phyloP scores from a whole-genome alignment of 2,888 invertebrate species.

The Eupelmus urozonus region DNA sequence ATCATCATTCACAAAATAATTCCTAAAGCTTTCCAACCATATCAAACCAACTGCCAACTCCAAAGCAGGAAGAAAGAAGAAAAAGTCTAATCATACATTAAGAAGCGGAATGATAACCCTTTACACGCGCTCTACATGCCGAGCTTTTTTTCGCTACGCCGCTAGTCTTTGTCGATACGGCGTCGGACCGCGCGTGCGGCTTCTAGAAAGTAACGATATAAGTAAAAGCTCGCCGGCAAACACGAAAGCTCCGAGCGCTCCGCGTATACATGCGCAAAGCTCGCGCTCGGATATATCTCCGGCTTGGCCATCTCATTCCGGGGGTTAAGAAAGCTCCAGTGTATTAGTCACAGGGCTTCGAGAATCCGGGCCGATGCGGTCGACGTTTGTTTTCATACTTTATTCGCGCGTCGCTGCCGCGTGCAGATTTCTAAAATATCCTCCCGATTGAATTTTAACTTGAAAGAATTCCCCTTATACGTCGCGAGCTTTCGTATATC shows the following conservation, averaged over 20 bases:
- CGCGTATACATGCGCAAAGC: slow-evolving; percentile 61
- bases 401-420: slow-evolving; percentile 8
- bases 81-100: slow-evolving; percentile 19
- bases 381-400: slow-evolving; percentile 17
- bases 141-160: slow-evolving; percentile 32
- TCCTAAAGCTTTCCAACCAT: no score
- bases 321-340: no score
- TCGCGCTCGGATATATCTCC: no score
- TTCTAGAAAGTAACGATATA: slow-evolving; percentile 57
- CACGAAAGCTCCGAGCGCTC: slow-evolving; percentile 61
- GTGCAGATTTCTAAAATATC: slow-evolving; percentile 9
- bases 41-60: no score
- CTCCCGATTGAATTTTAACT: slow-evolving; percentile 37
- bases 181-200: slow-evolving; percentile 56
- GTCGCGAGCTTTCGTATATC: neutral
- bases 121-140: slow-evolving; percentile 15
- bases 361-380: neutral
- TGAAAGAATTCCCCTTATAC: slow-evolving; percentile 8
- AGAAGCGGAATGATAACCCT: slow-evolving; percentile 23
- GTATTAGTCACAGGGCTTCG: no score
- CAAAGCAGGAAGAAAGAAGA: no score
- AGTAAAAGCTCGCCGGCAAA: no score
- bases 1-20: no score
- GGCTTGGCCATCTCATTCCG: no score
- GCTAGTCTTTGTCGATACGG: slow-evolving; percentile 59